Conservation (phyloP, 2,888 invertebrate genomes). For the Thysanoteuthis rhombus region DNA sequence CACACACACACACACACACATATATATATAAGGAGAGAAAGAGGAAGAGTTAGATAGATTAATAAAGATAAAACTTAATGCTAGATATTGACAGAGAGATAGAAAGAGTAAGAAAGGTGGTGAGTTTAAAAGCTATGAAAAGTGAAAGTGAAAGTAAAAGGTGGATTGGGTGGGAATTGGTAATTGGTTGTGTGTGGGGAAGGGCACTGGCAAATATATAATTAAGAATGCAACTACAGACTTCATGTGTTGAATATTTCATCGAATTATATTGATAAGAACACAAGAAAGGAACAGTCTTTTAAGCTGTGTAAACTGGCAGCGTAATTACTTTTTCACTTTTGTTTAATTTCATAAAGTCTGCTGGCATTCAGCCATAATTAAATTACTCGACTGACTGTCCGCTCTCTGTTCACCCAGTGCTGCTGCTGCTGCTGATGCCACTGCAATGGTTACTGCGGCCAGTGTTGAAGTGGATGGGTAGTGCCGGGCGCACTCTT, state of each 20-base stretch:
- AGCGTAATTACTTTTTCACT: not conserved
- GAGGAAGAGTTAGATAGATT: not conserved
- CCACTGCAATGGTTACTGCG: not conserved
- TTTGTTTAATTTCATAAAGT: slow-evolving; percentile 12
- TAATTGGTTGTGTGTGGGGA: not conserved
- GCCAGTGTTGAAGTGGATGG: not conserved
- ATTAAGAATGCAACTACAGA: not conserved
- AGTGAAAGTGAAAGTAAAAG: not conserved
- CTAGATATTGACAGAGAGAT: not conserved
- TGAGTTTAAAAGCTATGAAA: not conserved
- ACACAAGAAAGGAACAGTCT: slow-evolving; percentile 12
- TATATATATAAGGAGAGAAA: too few species aligned
- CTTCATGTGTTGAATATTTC: not conserved
- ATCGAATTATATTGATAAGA: slow-evolving; percentile 12
- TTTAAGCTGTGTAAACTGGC: slow-evolving; percentile 12
- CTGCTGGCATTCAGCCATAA: not conserved
- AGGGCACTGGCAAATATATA: not conserved
- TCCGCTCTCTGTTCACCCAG: not conserved
- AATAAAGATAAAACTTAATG: not conserved
- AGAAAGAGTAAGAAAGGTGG: not conserved
- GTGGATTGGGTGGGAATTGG: not conserved
- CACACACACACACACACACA: too few species aligned
- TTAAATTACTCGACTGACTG: not conserved
- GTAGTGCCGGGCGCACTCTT: not conserved
- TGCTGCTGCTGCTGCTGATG: not conserved